A percentile compares a stretch with the other conserved stretches of the same genome.
Evolutionary conservation across 2,797 vertebrate species (phyloP).

Genomic region (Balearica regulorum): DNA sequence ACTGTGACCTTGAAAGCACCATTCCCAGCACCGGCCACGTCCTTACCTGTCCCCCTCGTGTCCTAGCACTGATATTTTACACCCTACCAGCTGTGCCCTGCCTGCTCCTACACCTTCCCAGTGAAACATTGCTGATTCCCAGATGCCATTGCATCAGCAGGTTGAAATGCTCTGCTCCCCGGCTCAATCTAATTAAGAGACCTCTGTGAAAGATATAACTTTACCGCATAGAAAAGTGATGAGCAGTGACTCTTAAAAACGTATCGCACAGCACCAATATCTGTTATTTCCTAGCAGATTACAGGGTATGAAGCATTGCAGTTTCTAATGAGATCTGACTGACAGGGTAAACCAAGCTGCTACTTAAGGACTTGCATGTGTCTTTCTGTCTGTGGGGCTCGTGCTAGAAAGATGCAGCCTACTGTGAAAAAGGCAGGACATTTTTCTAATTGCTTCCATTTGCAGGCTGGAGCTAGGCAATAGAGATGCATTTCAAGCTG

Average conservation of each 20-base stretch:
- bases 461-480: conserved; percentile 7
- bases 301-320: background rate
- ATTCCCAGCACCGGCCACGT: fast-evolving
- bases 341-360: background rate
- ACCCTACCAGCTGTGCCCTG: background rate
- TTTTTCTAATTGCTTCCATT: background rate
- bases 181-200: background rate
- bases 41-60: background rate
- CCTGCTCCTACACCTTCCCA: background rate
- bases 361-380: background rate
- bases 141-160: background rate
- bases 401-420: background rate
- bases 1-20: background rate
- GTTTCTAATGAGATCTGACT: background rate
- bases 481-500: conserved; percentile 20
- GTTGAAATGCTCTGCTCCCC: background rate
- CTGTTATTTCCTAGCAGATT: background rate
- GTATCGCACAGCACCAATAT: background rate
- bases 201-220: background rate
- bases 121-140: background rate
- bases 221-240: background rate
- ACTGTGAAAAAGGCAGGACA: background rate
- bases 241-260: background rate
- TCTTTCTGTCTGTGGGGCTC: background rate
- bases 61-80: background rate